Conservation (phyloP, 2,113 vertebrate genomes). For the Oncorhynchus gorbuscha region DNA sequence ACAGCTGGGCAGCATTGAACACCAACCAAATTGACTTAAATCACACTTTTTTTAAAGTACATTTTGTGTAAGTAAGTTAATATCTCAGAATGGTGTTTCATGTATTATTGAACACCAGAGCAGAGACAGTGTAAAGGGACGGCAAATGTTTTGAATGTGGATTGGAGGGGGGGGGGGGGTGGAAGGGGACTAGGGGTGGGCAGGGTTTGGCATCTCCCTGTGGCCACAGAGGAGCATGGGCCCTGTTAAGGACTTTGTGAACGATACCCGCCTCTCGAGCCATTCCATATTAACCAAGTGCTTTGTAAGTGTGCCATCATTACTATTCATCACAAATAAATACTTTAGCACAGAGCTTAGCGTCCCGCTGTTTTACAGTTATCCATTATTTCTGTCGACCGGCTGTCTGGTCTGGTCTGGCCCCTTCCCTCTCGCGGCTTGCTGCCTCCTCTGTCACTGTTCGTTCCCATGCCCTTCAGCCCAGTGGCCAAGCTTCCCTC, state of each 20-base stretch:
- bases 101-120: slow-evolving; percentile 73
- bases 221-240: slow-evolving; percentile 36
- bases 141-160: slow-evolving; percentile 60
- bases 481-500: slow-evolving; percentile 41
- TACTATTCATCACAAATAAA: slow-evolving; percentile 80
- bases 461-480: slow-evolving; percentile 62
- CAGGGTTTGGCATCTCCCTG: slow-evolving; percentile 47
- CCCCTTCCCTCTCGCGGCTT: slow-evolving; percentile 28
- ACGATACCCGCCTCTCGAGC: slow-evolving; percentile 41
- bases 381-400: slow-evolving; percentile 66
- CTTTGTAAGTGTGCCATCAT: slow-evolving; percentile 75
- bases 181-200: background rate
- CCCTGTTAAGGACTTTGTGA: slow-evolving; percentile 44
- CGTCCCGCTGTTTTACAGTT: slow-evolving; percentile 67
- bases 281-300: slow-evolving; percentile 73
- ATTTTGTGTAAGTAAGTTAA: slow-evolving; percentile 78
- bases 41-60: slow-evolving; percentile 56
- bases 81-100: slow-evolving; percentile 75
- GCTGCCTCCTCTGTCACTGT: slow-evolving; percentile 39
- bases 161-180: slow-evolving; percentile 14
- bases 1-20: slow-evolving; percentile 75
- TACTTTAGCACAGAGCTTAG: slow-evolving; percentile 77
- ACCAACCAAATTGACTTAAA: slow-evolving; percentile 75
- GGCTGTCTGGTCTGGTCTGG: slow-evolving; percentile 43
- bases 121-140: slow-evolving; percentile 63